Conservation (phyloP, 2,113 vertebrate species). For the Cebidichthys violaceus region DNA sequence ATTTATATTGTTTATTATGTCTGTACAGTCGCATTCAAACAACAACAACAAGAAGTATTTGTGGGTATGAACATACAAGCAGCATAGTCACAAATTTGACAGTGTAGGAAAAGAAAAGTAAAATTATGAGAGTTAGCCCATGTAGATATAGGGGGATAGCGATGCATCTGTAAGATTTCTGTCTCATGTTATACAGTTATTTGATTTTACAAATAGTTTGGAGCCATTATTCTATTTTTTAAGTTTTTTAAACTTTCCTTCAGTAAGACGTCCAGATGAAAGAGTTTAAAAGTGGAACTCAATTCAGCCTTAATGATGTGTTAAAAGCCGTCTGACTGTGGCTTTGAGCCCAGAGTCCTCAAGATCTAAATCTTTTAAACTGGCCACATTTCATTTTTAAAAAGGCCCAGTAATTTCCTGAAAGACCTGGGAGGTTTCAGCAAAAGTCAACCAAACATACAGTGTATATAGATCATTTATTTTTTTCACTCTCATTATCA, state of each 20-base stretch:
- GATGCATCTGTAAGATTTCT: not conserved
- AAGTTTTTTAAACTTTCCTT: not conserved
- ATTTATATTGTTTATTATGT: conserved; percentile 3
- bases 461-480: too few relatives aligned
- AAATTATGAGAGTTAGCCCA: not conserved
- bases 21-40: not conserved
- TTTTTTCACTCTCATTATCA: conserved; percentile 2
- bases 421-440: not conserved
- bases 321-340: not conserved
- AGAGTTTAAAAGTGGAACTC: not conserved
- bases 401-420: not conserved
- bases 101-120: not conserved
- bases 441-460: too few relatives aligned
- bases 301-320: not conserved
- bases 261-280: not conserved
- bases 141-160: not conserved
- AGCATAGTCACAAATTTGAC: not conserved
- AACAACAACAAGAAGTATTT: not conserved
- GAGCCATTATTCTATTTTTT: not conserved
- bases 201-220: not conserved
- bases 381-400: not conserved
- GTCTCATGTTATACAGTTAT: not conserved
- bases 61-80: not conserved
- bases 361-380: not conserved
- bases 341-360: not conserved